phyloP scores from a whole-genome alignment of 1,140 invertebrate species.

The Ridgeia piscesae region DNA sequence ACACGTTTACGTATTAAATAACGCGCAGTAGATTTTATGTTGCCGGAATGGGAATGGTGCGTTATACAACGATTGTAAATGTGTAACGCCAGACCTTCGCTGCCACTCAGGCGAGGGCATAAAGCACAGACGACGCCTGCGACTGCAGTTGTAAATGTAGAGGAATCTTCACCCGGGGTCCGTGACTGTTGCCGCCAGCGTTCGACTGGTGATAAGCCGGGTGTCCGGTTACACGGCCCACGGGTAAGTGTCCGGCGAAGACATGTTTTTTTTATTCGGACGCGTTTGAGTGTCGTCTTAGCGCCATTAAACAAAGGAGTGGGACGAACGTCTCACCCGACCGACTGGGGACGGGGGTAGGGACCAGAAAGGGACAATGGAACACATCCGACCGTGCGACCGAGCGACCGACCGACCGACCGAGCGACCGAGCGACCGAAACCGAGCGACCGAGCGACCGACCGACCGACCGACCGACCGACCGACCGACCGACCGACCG shows the following conservation, averaged over 20 bases:
- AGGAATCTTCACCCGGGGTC: background rate
- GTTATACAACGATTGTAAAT: background rate
- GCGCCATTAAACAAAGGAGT: background rate
- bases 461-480: no score
- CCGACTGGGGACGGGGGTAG: background rate
- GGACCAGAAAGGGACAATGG: background rate
- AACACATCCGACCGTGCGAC: no score
- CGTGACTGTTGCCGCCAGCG: background rate
- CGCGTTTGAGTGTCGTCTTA: background rate
- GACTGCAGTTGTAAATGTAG: background rate
- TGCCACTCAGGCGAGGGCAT: background rate
- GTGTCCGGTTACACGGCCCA: background rate
- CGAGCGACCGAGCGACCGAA: no score
- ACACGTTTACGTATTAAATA: background rate
- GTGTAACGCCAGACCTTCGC: background rate
- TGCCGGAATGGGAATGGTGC: background rate
- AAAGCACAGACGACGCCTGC: background rate
- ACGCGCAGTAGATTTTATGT: background rate
- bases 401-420: no score
- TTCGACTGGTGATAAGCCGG: background rate
- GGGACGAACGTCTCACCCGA: background rate
- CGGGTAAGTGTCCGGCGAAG: background rate
- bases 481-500: no score
- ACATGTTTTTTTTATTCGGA: background rate
- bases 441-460: no score